Evolutionary conservation across 2,797 vertebrate species (phyloP), one percentile per base, ranked within the genome.

Genomic region (Falco concolor): DNA sequence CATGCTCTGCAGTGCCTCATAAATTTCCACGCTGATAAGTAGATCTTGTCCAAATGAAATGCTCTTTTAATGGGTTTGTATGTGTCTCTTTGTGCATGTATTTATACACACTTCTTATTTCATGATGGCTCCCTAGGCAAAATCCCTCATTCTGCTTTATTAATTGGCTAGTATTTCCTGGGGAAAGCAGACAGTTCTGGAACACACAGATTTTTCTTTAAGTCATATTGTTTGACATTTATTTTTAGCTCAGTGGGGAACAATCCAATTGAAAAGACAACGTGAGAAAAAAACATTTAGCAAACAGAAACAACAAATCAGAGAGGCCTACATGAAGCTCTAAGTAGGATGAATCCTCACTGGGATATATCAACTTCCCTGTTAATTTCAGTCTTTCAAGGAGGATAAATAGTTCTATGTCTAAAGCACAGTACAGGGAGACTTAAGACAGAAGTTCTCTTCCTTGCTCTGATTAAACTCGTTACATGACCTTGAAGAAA

Each of bases 21-120:
- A 89, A 95, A 90, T 82, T 54, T 87, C 60, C 60, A 80, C 0
- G 0, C 70, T 70, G 84, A 49, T 89, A 90, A 95, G 90, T 23
- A 94, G 70, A 84, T 89, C 49, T 74, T 89, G 78, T 61, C 64
- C 78, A 95, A 95, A 96, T 92, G 61, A 96, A 95, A 92, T 75
- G 84, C 25, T 93, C 84, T 89, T 94, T 89, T 90, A 84, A 85
- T 92, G 61, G 56, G 78, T 83, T 84, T 84, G 40, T 30, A 52
- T 49, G 53, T 61, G 65, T 87, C 56, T 90, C 64, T 68, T 8
- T 84, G 77, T 64, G 90, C 67, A 28, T 32, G 34, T 60, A 76
- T 88, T 91, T 85, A 87, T 64, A 83, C 60, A 83, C 34, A 47
- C 34, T 87, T 65, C 50, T 69, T 61, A 75, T 65, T 92, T 67